phyloP scores from a whole-genome alignment of 2,888 invertebrate species.

The Lasiommata megera region DNA sequence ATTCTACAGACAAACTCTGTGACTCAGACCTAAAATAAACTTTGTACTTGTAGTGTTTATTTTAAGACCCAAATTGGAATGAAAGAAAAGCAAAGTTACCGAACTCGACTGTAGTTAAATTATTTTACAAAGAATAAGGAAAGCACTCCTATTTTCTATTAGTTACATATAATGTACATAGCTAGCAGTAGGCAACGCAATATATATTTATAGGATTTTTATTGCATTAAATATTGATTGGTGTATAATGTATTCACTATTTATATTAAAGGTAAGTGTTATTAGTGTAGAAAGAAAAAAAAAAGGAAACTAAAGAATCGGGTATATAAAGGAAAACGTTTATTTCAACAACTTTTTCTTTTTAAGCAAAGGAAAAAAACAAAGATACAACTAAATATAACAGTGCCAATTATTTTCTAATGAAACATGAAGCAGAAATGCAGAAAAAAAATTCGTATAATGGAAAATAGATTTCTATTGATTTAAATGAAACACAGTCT shows the following conservation, averaged over 20 bases:
- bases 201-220: slow-evolving; percentile 22
- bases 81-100: not conserved
- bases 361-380: slow-evolving; percentile 57
- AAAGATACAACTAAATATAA: slow-evolving; percentile 70
- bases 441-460: too few relatives aligned
- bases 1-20: too few relatives aligned
- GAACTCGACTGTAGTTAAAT: not conserved
- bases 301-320: slow-evolving; percentile 41
- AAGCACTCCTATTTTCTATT: slow-evolving; percentile 22
- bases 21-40: too few relatives aligned
- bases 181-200: slow-evolving; percentile 16
- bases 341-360: slow-evolving; percentile 65
- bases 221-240: slow-evolving; percentile 15
- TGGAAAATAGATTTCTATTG: not conserved
- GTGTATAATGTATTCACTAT: not conserved
- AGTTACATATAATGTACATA: slow-evolving; percentile 25
- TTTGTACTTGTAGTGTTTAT: too few relatives aligned
- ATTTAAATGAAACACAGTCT: too few relatives aligned
- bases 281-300: slow-evolving; percentile 29
- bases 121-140: slow-evolving; percentile 15
- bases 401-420: slow-evolving; percentile 73
- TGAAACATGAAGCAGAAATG: slow-evolving; percentile 44
- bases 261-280: slow-evolving; percentile 11
- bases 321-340: slow-evolving; percentile 67
- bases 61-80: too few relatives aligned